phyloP scores from a whole-genome alignment of 2,113 vertebrate genomes.

The mouse (Mus musculus) region DNA sequence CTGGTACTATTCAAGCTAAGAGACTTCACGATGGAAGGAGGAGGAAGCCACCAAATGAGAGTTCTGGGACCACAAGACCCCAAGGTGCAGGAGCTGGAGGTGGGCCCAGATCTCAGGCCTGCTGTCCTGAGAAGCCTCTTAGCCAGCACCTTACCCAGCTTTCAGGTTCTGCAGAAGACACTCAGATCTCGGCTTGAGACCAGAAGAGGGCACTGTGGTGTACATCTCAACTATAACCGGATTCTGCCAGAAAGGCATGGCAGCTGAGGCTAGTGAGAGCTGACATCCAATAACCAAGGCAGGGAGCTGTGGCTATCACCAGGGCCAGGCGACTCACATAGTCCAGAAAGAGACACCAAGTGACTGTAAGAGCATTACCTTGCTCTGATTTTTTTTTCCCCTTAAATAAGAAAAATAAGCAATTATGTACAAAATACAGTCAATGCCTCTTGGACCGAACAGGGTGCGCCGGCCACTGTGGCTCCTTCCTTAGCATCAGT shows the following conservation, averaged over 20 bases:
- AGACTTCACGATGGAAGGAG: background rate
- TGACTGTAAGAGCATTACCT: background rate
- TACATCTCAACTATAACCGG: background rate
- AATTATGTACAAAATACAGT: conserved; percentile 68
- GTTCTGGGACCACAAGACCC: background rate
- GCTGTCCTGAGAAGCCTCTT: background rate
- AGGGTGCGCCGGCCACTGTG: background rate
- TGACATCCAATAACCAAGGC: background rate
- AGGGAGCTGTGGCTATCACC: fast-evolving
- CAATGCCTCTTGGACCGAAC: background rate
- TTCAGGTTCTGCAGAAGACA: background rate
- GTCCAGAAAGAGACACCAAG: conserved; percentile 15
- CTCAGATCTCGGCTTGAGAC: background rate
- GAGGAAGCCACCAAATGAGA: background rate
- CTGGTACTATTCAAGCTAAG: background rate
- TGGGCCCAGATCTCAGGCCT: background rate
- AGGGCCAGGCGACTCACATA: background rate
- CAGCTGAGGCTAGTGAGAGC: fast-evolving
- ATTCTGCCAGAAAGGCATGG: background rate
- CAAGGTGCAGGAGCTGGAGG: background rate
- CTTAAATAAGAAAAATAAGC: conserved; percentile 1
- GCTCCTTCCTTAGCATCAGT: background rate
- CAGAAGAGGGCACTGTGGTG: background rate
- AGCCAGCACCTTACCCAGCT: background rate
- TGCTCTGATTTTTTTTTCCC: background rate